Conservation (phyloP, 2,888 invertebrate species). For the Amiota minor region DNA sequence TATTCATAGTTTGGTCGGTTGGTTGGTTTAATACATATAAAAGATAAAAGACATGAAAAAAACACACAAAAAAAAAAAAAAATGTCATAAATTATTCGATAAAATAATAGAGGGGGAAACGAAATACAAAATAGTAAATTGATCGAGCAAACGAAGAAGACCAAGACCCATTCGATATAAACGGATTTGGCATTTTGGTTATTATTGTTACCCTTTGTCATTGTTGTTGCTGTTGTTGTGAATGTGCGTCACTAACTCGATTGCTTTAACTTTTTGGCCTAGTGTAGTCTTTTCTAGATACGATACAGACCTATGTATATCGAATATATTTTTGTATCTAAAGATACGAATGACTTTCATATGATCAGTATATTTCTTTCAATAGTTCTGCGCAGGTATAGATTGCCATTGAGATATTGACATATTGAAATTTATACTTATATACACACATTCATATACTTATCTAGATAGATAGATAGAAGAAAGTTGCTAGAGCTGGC, state of each 20-base stretch:
- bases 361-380: constrained; percentile 18
- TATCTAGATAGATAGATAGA: too few relatives aligned
- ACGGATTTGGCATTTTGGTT: constrained; percentile 38
- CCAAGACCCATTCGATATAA: constrained; percentile 29
- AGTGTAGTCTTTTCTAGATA: neutral
- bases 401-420: constrained; percentile 31
- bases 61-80: constrained; percentile 50
- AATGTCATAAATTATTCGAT: constrained; percentile 69
- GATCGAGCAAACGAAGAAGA: neutral
- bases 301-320: neutral
- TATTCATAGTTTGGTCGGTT: neutral
- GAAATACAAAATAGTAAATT: neutral
- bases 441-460: neutral
- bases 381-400: constrained; percentile 39
- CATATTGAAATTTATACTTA: neutral
- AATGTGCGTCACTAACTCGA: constrained; percentile 14
- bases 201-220: constrained; percentile 5
- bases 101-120: constrained; percentile 39
- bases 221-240: constrained; percentile 33
- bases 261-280: constrained; percentile 2
- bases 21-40: constrained; percentile 59
- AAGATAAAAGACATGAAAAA: constrained; percentile 61
- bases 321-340: neutral
- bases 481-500: too few relatives aligned
- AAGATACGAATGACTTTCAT: neutral